Evolutionary conservation across 2,888 invertebrate genomes (phyloP).

Genomic region (Drosophila greeni): DNA sequence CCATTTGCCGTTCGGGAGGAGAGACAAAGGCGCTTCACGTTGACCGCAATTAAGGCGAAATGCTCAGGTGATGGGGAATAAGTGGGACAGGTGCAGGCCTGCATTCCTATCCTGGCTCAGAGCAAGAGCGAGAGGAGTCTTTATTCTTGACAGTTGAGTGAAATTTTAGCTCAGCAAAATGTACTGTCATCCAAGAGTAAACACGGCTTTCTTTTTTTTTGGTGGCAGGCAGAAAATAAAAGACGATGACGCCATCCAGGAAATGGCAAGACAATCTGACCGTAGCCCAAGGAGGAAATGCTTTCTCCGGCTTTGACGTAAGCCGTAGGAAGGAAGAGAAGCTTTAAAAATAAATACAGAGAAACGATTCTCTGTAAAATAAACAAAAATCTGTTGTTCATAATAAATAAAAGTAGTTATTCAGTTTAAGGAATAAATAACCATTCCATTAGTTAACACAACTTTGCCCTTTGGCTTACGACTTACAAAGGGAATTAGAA

Average conservation of each 20-base stretch:
- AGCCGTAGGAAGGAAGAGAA: conserved; percentile 25
- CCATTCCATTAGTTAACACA: not conserved
- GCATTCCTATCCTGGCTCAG: conserved; percentile 29
- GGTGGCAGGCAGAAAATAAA: conserved; percentile 32
- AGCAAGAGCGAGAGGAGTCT: conserved; percentile 4
- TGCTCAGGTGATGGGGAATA: conserved; percentile 38
- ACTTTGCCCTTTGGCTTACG: not conserved
- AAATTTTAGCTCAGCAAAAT: conserved; percentile 64
- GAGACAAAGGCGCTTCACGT: conserved; percentile 58
- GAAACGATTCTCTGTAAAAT: not conserved
- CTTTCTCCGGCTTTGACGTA: conserved; percentile 48
- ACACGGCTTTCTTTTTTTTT: conserved; percentile 11
- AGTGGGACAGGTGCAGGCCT: conserved; percentile 29
- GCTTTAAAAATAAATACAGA: conserved; percentile 1
- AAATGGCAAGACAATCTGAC: conserved; percentile 19
- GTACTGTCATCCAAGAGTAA: conserved; percentile 50
- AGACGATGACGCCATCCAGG: conserved; percentile 24
- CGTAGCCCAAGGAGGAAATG: conserved; percentile 24
- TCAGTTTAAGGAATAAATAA: not conserved
- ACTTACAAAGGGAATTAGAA: not conserved
- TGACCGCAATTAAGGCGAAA: conserved; percentile 69
- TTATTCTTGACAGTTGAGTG: conserved; percentile 54
- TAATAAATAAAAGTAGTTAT: not conserved
- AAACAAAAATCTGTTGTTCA: not conserved
- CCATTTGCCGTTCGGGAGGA: conserved; percentile 37